Conservation (phyloP, 2,113 vertebrate genomes). For the Otocyon megalotis region DNA sequence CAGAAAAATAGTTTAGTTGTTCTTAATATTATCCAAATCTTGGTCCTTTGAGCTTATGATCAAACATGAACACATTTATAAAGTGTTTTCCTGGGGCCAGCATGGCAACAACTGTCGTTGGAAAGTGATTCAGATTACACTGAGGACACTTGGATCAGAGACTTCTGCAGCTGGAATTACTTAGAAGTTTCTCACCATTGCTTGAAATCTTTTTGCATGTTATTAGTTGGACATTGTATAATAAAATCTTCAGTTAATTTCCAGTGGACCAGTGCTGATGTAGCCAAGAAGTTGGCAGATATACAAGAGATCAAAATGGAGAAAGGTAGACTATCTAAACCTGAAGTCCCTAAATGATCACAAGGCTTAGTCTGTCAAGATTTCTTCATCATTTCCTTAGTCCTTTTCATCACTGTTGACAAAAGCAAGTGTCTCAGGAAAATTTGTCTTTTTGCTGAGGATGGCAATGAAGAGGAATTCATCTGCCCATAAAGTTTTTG, state of each 20-base stretch:
- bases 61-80: constrained; percentile 73
- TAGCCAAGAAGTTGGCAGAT: background rate
- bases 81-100: constrained; percentile 71
- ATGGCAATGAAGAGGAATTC: background rate
- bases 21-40: constrained; percentile 3
- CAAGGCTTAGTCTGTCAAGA: constrained; percentile 13
- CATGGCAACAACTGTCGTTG: constrained; percentile 67
- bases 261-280: background rate
- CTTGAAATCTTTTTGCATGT: constrained; percentile 63
- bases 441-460: background rate
- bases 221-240: constrained; percentile 27
- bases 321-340: background rate
- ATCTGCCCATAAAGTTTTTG: background rate
- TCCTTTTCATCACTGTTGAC: background rate
- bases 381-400: constrained; percentile 72
- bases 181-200: constrained; percentile 74
- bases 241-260: constrained; percentile 46
- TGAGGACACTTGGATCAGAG: constrained; percentile 68
- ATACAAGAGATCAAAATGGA: background rate
- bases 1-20: constrained; percentile 10
- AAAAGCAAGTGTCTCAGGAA: background rate
- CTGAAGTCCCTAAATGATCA: constrained; percentile 65
- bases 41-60: constrained; percentile 73
- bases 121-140: constrained; percentile 73
- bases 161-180: constrained; percentile 76